Percentiles rank a stretch among this genome's conserved stretches.
phyloP scores from a whole-genome alignment of 1,140 invertebrate genomes.

The Scaptodrosophila lebanonensis region DNA sequence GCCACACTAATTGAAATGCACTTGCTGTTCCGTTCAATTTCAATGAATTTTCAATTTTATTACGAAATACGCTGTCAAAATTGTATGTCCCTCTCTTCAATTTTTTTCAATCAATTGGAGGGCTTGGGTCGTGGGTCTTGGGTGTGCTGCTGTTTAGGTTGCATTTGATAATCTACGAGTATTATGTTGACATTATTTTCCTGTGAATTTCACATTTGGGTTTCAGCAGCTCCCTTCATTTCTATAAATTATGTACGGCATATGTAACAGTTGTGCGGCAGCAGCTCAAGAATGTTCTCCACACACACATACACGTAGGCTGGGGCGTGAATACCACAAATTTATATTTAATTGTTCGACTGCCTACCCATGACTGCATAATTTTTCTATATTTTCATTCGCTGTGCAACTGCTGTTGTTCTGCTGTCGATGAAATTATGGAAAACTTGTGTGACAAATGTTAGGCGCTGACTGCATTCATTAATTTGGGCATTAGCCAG shows the following conservation, averaged over 20 bases:
- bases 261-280: constrained; percentile 4
- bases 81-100: constrained; percentile 34
- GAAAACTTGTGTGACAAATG: constrained; percentile 62
- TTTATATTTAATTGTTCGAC: constrained; percentile 71
- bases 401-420: constrained; percentile 7
- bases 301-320: constrained; percentile 35
- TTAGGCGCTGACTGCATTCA: constrained; percentile 52
- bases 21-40: constrained; percentile 62
- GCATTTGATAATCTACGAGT: constrained; percentile 56
- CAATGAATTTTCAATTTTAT: constrained; percentile 75
- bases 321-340: constrained; percentile 69
- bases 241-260: constrained; percentile 19
- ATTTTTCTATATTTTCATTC: constrained; percentile 68
- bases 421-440: constrained; percentile 30
- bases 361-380: constrained; percentile 49
- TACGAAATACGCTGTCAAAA: constrained; percentile 71
- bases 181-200: constrained; percentile 73
- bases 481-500: constrained; percentile 56
- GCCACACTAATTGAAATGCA: constrained; percentile 68
- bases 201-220: constrained; percentile 55
- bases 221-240: constrained; percentile 5
- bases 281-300: constrained; percentile 25
- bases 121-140: constrained; percentile 16
- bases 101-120: too few species aligned
- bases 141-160: constrained; percentile 26